Evolutionary conservation across 2,797 vertebrate species (phyloP).

Genomic region (Mormyrops attenuatus): DNA sequence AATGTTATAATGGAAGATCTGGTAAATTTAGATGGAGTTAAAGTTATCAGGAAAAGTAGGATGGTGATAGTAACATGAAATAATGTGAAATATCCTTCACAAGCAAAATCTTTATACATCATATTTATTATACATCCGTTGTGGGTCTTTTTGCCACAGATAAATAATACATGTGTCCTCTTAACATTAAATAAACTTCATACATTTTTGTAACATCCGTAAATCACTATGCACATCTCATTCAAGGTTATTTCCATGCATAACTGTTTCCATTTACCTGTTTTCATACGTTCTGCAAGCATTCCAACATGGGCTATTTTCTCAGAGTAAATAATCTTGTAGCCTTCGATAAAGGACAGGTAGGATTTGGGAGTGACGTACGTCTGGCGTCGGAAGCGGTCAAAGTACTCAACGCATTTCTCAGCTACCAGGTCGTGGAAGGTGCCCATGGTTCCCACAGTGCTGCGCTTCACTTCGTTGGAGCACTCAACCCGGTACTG

Average conservation of each 20-base stretch:
- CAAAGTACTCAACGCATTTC: slow-evolving; percentile 72
- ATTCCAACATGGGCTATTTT: slow-evolving; percentile 66
- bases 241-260: neutral
- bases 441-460: slow-evolving; percentile 71
- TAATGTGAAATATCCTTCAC: neutral
- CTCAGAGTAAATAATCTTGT: slow-evolving; percentile 68
- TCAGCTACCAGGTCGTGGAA: slow-evolving; percentile 76
- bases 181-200: neutral
- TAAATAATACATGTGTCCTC: neutral
- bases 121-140: neutral
- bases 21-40: neutral
- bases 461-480: slow-evolving; percentile 60
- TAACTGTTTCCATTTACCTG: slow-evolving; percentile 57
- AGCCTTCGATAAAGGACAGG: slow-evolving; percentile 73
- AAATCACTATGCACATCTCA: neutral
- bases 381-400: slow-evolving; percentile 69
- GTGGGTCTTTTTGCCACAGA: neutral
- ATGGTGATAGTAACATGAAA: neutral
- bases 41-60: neutral
- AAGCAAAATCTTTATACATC: neutral
- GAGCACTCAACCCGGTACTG: slow-evolving; percentile 68
- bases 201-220: neutral
- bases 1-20: neutral
- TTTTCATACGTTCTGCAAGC: slow-evolving; percentile 72
- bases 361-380: slow-evolving; percentile 79